Base-by-base conservation (phyloP, 1,140 invertebrate species). In the Procambarus clarkii region DNA sequence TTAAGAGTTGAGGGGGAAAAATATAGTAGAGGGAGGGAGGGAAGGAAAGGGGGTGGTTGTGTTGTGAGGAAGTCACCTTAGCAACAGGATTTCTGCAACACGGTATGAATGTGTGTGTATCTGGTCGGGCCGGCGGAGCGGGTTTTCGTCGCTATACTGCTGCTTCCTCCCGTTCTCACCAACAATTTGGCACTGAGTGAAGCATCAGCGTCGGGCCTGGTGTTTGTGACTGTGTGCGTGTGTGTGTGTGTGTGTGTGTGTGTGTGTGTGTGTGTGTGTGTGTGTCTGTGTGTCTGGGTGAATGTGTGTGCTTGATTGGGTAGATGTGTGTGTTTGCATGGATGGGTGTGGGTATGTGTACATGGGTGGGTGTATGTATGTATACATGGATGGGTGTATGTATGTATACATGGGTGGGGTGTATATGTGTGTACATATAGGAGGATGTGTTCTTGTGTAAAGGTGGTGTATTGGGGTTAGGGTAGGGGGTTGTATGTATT, bases 121-220 rank as follows among this genome's bases (percentile, higher is more conserved):
- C n/a, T n/a, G n/a, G n/a, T n/a, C n/a, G n/a, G n/a, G n/a, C n/a
- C n/a, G n/a, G n/a, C n/a, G n/a, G n/a, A n/a, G n/a, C n/a, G n/a
- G n/a, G n/a, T n/a, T n/a, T n/a, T n/a, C n/a, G n/a, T n/a, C n/a
- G n/a, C n/a, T n/a, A 58, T 13, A 58, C 54, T 7, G 5, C 13
- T 13, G 54, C 54, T 58, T 58, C 76, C 76, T 79, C 45, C 18
- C 77, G 18, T 50, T 3, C 77, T 3, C 13, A 79, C 45, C 44
- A 79, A 79, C 77, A 79, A 46, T 79, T 79, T 50, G 13, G 15
- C 77, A 79, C 77, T 79, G 77, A 50, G 45, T 46, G n/a, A 74
- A 74, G 69, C 69, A 74, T 5, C 69, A 74, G n/a, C 21, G 24
- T 4, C n/a, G 5, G 69, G 0, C 5, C 45, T 2, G 7, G 44